These are phyloP conservation scores for Perca flavescens DNA, from an alignment of 2,113 vertebrate genomes.

Conservation along the genomic window DNA sequence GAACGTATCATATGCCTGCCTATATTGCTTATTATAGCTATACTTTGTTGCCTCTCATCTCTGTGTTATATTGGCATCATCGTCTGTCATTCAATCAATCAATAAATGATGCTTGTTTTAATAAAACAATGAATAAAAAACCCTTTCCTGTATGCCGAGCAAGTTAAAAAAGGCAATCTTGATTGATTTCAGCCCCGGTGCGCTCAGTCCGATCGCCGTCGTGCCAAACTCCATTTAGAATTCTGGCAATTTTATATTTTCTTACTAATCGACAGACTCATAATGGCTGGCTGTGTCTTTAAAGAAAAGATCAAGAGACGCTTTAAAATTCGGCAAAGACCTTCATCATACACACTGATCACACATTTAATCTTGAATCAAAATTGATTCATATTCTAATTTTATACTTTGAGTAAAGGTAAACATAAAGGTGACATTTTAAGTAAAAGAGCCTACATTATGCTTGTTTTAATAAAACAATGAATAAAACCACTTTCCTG, in stretches of 20 bases:
- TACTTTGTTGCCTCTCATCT: conserved; percentile 38
- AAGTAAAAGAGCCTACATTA: neutral
- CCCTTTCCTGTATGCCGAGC: conserved; percentile 47
- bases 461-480: conserved; percentile 81
- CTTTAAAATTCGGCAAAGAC: neutral
- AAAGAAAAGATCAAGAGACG: neutral
- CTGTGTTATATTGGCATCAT: conserved; percentile 59
- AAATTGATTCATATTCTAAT: too few species aligned
- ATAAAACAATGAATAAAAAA: conserved; percentile 71
- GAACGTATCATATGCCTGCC: conserved; percentile 48
- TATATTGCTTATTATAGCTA: conserved; percentile 17
- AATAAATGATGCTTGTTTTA: conserved; percentile 80
- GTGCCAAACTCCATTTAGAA: neutral
- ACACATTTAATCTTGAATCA: too few species aligned
- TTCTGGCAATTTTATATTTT: neutral
- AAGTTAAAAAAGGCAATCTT: conserved; percentile 18
- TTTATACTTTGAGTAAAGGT: too few species aligned
- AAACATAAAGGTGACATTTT: too few species aligned
- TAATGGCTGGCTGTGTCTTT: neutral
- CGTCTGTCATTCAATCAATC: conserved; percentile 64
- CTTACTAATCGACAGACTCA: too few species aligned
- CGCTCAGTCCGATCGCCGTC: too few species aligned
- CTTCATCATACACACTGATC: too few species aligned
- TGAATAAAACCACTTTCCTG: conserved; percentile 52
- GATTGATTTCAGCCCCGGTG: neutral